These are phyloP conservation scores for Formica aserva DNA, from an alignment of 2,888 invertebrate genomes.

Conservation along the genomic window DNA sequence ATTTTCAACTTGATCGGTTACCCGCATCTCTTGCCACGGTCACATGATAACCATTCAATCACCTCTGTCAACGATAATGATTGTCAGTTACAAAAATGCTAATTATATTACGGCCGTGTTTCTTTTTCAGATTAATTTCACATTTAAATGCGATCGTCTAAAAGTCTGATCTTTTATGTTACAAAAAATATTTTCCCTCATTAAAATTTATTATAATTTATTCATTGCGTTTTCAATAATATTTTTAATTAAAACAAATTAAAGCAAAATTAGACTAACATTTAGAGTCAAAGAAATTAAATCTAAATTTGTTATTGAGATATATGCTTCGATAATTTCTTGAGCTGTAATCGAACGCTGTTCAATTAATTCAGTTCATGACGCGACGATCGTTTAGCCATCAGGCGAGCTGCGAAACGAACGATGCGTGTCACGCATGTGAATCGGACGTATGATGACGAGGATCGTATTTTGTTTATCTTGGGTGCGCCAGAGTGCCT, in stretches of 20 bases:
- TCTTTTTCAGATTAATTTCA: neutral
- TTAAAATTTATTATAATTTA: neutral
- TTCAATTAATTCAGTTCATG: neutral
- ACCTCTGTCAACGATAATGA: neutral
- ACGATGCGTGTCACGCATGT: neutral
- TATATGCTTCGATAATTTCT: neutral
- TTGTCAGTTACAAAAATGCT: constrained; percentile 10
- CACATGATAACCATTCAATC: neutral
- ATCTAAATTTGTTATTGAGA: neutral
- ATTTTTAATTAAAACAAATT: neutral
- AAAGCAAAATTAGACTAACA: neutral
- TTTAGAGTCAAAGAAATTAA: neutral
- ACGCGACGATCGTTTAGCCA: neutral
- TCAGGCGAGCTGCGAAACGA: neutral
- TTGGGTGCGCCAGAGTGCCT: constrained; percentile 74
- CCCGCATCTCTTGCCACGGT: constrained; percentile 36
- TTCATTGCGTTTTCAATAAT: neutral
- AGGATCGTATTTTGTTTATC: constrained; percentile 60
- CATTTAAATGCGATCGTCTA: neutral
- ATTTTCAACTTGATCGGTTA: constrained; percentile 32
- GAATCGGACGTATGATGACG: constrained; percentile 36
- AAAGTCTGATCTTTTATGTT: neutral
- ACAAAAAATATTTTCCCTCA: neutral
- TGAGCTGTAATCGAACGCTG: neutral
- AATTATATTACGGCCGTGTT: neutral